These are phyloP conservation scores for Arvicanthis niloticus DNA, from an alignment of 2,113 vertebrate genomes.

Conservation along the genomic window DNA sequence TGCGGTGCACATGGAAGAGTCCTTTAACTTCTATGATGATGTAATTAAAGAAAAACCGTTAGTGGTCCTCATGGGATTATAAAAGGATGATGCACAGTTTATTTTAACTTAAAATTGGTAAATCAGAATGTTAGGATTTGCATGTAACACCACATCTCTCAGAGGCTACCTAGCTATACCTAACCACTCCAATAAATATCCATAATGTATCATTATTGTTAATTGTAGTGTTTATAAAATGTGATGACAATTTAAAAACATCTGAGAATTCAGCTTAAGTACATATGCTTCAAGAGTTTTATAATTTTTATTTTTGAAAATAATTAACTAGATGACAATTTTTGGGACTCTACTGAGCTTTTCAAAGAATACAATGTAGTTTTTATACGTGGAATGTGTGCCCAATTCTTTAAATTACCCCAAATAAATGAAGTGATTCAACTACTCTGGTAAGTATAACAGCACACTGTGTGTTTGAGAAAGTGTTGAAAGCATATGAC, in stretches of 20 bases:
- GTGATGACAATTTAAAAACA: not conserved
- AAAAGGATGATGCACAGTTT: not conserved
- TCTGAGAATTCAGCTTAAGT: not conserved
- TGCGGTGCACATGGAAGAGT: not conserved
- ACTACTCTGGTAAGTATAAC: not conserved
- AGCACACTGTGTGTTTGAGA: not conserved
- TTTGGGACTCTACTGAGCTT: not conserved
- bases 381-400: not conserved
- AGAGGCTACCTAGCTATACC: not conserved
- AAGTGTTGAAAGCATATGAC: not conserved
- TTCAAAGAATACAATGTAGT: not conserved
- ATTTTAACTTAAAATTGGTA: not conserved
- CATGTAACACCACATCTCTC: not conserved
- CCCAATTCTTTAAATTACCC: not conserved
- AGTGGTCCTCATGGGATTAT: not conserved
- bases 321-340: not conserved
- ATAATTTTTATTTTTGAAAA: not conserved
- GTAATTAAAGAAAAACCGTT: not conserved
- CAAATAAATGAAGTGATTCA: not conserved
- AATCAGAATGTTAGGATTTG: not conserved
- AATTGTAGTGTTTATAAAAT: not conserved
- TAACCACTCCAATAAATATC: not conserved
- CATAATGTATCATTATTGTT: not conserved
- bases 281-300: not conserved
- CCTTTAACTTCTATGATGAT: constrained; percentile 25